Base-by-base conservation (phyloP, 2,113 vertebrate species). In the Scophthalmus maximus region DNA sequence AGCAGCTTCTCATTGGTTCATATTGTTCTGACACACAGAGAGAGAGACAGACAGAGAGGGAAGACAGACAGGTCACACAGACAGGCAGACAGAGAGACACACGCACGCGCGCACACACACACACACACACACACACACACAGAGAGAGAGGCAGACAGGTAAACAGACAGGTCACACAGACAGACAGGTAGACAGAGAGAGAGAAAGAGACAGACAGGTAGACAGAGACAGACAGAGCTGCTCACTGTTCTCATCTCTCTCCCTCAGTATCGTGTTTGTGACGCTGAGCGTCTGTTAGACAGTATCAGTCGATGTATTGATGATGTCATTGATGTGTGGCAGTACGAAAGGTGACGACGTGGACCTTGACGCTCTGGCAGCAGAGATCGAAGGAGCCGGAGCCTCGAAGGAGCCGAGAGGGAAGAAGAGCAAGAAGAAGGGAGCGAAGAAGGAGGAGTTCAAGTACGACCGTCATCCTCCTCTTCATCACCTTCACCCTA, bases 321-420 rank as follows among this genome's bases (percentile, higher is more conserved):
- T 57, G 18, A 62, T n/a, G 15, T 10, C 36, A 18, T 30, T n/a
- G 14, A 0, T 73, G 1, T 27, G 18, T 72, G 87, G 81, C 77
- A 99, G 97, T 88, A 85, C 95, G 89, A 98, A 97, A 94, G 96
- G 96, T 76, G 90, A 96, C 12, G 95, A 94, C 71, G 89, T 95
- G 62, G 97, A 99, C 92, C 94, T 99, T 23, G 97, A 99, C 63
- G 97, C 97, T 75, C 94, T 99, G 86, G 96, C 98, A 32, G 97
- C 97, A 40, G 96, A 99, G 87, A 99, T 99, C 83, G 98, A 99
- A 88, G 98, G 97, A 84, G 97, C 96, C 0, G 97, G 97, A 72
- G 95, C 96, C 69, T 93, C 96, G 44, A 99, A 97, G 73, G 96
- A 97, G 59, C 93, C 95, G 32, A 95, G 94, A 74, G 97, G 96